Evolutionary conservation across 2,888 invertebrate genomes (phyloP), one percentile per base, ranked within the genome.

Genomic region (Glyphotaelius pellucidus): DNA sequence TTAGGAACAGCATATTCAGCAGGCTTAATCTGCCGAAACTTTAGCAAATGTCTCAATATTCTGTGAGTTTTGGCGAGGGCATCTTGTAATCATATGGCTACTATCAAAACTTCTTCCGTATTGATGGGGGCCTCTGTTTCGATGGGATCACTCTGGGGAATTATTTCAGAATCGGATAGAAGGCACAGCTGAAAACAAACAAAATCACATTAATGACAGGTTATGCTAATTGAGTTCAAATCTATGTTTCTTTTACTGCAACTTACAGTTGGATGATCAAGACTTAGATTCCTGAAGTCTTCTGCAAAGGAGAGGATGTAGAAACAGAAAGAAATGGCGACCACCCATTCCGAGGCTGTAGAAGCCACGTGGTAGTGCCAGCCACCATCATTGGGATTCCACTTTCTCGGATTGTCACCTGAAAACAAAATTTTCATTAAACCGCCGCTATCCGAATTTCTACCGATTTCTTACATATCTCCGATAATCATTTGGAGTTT

Each of bases 321-420:
- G 92, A 96, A 94, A 94, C 97, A 96, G 94, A 97, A 97, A 14
- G 96, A 94, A 11, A 96, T 95, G 1, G 97, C 97, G 93, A 97
- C 96, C 3, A 97, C 95, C 97, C 97, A 98, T 94, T 97, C 97
- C 0, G 97, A 96, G 67, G 96, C 95, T 0, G 97, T 96, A 93
- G 97, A 97, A 7, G 96, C 95, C 4, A 97, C 96, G 94, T 97
- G 97, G 92, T 96, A 96, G 81, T 95, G 95, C 96, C 97, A 97
- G 7, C 97, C 97, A 3, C 97, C 97, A 94, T 97, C 96, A 31
- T 95, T 95, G 11, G 96, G 96, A 94, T 95, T 95, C 97, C 97
- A 97, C 94, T 96, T 96, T 15, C 96, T 94, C 2, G 96, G 95
- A 94, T 96, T 95, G 90, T 94, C 94, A 0, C 96, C 96, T 94